Percentiles rank a stretch among this genome's conserved stretches.
These are phyloP conservation scores for Akabosia matsudoensis DNA, from an alignment of 1,140 invertebrate species.

Conservation along the genomic window DNA sequence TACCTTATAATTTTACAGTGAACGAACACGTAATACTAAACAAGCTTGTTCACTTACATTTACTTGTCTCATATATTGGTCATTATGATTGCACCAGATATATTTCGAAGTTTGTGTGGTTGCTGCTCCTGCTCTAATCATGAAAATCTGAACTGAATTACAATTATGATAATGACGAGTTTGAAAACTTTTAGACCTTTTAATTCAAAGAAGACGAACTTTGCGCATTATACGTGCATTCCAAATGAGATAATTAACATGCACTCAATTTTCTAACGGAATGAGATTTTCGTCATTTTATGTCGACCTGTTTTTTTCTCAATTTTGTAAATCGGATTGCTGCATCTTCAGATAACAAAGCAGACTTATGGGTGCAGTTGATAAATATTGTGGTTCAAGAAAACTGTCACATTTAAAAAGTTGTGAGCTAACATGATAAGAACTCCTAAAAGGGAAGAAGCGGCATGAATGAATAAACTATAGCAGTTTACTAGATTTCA, in stretches of 20 bases:
- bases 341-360: background rate
- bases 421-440: too few relatives aligned
- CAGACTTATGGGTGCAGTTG: background rate
- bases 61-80: too few relatives aligned
- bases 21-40: background rate
- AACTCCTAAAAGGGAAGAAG: too few relatives aligned
- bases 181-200: background rate
- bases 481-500: background rate
- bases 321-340: background rate
- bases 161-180: background rate
- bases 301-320: background rate
- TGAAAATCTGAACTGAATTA: background rate
- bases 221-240: too few relatives aligned
- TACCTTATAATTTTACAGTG: background rate
- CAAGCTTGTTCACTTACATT: background rate
- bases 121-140: background rate
- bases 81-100: background rate
- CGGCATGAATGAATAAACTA: background rate
- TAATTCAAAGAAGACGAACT: background rate
- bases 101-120: too few relatives aligned
- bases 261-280: background rate
- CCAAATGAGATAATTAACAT: background rate
- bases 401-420: background rate
- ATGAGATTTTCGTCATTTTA: background rate
- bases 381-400: background rate